A percentile compares a stretch with the other conserved stretches of the same genome.
Conservation (phyloP, 1,140 invertebrate genomes). For the Drosophila persimilis region DNA sequence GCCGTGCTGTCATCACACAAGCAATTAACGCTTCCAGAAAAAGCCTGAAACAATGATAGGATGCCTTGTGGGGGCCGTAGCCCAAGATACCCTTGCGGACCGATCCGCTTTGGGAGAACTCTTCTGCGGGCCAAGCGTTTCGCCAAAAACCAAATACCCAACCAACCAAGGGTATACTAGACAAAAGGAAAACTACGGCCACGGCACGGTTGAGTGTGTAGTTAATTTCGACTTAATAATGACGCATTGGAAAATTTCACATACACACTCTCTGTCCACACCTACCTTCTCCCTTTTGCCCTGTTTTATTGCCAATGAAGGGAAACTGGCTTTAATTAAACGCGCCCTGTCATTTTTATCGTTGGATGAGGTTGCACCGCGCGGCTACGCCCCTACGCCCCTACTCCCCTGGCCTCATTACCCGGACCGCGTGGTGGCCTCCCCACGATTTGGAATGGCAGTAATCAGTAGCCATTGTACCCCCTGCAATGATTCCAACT, state of each 20-base stretch:
- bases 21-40: constrained; percentile 39
- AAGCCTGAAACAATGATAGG: constrained; percentile 2
- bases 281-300: neutral
- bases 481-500: too few relatives aligned
- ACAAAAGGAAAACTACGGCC: too few relatives aligned
- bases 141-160: too few relatives aligned
- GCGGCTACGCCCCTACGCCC: neutral
- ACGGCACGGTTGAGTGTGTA: too few relatives aligned
- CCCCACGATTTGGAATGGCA: too few relatives aligned
- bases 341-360: constrained; percentile 4
- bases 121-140: too few relatives aligned
- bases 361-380: constrained; percentile 3
- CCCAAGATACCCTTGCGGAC: neutral
- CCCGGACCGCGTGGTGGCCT: neutral
- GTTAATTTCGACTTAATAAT: constrained; percentile 30
- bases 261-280: neutral
- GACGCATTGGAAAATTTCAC: constrained; percentile 24
- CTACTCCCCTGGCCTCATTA: neutral
- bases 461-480: too few relatives aligned
- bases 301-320: constrained; percentile 7
- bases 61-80: neutral
- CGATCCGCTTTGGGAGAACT: too few relatives aligned
- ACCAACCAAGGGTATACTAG: too few relatives aligned
- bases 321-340: constrained; percentile 29
- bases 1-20: constrained; percentile 37